Conservation (phyloP, 2,797 vertebrate species). For the Peromyscus attwateri region DNA sequence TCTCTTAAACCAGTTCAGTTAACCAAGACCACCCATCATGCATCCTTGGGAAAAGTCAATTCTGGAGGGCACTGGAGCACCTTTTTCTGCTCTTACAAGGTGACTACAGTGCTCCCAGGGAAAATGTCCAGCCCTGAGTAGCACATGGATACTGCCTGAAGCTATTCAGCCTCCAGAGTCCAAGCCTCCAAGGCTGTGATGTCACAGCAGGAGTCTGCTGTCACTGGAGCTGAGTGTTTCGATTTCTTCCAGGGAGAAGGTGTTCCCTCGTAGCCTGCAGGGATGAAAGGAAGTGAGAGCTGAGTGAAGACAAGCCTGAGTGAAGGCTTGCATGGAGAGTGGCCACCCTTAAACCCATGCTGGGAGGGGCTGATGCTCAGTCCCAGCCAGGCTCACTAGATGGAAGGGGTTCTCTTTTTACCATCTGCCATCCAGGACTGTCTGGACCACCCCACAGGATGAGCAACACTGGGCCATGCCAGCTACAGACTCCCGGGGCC, state of each 20-base stretch:
- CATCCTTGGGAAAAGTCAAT: neutral
- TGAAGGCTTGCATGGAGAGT: neutral
- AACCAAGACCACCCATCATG: neutral
- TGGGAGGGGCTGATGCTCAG: neutral
- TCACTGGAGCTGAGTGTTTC: constrained; percentile 86
- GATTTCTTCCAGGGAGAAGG: constrained; percentile 88
- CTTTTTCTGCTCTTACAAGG: neutral
- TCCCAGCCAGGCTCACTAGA: neutral
- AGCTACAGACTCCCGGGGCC: neutral
- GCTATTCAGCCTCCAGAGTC: neutral
- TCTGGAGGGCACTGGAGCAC: neutral
- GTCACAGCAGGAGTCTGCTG: constrained; percentile 77
- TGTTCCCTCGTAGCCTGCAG: constrained; percentile 91
- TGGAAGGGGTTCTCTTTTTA: neutral
- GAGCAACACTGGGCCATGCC: neutral
- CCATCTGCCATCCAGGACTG: neutral
- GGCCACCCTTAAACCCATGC: neutral
- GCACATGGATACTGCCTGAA: neutral
- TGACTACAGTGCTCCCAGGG: neutral
- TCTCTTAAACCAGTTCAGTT: neutral
- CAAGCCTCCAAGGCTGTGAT: neutral
- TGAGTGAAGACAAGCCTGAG: neutral
- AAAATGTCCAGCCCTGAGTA: neutral
- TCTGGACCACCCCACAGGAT: neutral
- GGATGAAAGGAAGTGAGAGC: neutral